Base-by-base conservation (phyloP, 2,888 invertebrate species). In the Cyaniris semiargus region DNA sequence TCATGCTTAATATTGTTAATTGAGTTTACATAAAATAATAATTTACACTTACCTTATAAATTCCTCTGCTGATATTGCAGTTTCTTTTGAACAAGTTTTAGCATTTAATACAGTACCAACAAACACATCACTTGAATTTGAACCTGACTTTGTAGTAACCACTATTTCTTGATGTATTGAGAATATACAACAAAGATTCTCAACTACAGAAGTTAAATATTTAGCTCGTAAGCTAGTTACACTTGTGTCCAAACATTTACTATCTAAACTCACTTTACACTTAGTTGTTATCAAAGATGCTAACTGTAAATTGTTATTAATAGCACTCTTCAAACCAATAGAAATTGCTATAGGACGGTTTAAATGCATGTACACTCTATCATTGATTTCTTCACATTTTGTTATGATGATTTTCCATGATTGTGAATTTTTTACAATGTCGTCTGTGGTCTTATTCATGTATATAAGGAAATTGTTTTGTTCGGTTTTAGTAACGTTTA, bases 41-140 rank as follows among this genome's bases (percentile, higher is more conserved):
- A 23, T 48, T 15, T 4, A 15, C 8, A 66, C 1, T 83, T 88
- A 95, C 95, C 91, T 92, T 81, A 94, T 90, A 85, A 95, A 95
- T n/a, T 94, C 92, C 66, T 90, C 85, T 79, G 94, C 91, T 70
- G 84, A 92, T n/a, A 94, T 83, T 60, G 78, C 78, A 3, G 80
- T 88, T 83, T 95, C 95, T 86, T 95, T 95, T 34, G 86, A 85
- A 79, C 95, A 94, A n/a, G 90, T 90, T 78, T 90, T 88, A 7
- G 90, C 86, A 92, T 95, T 96, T 44, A 95, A 86, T 1, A 96
- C 96, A 44, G 95, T 90, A 1, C 96, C 96, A 87, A 96, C 96
- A 6, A 95, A 81, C 58, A 95, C 83, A 53, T 85, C 82, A 71
- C 81, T 81, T 70, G 83, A 82, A 8, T 81, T 84, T 76, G 81